phyloP scores from a whole-genome alignment of 2,113 vertebrate genomes.

The Dermatemys mawii region DNA sequence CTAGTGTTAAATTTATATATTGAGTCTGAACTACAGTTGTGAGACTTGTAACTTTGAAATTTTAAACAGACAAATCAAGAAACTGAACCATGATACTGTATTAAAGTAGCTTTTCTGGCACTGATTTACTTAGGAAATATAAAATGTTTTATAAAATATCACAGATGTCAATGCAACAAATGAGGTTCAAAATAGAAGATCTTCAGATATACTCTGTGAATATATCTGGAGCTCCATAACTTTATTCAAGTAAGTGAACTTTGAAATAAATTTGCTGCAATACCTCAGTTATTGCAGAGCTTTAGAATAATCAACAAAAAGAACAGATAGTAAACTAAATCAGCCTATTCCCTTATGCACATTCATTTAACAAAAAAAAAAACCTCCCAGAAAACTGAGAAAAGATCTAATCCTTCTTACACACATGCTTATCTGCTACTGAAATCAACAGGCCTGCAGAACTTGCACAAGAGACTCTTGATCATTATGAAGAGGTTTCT shows the following conservation, averaged over 20 bases:
- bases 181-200: neutral
- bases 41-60: neutral
- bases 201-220: neutral
- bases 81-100: neutral
- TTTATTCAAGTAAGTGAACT: neutral
- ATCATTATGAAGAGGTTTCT: neutral
- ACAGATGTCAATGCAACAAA: neutral
- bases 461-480: accelerated
- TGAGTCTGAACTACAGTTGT: neutral
- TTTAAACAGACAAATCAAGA: neutral
- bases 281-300: accelerated
- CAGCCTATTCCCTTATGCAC: neutral
- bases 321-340: neutral
- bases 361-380: neutral
- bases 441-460: neutral
- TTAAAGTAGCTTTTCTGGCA: neutral
- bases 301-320: neutral
- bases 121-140: neutral
- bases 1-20: accelerated
- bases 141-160: neutral
- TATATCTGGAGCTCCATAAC: neutral
- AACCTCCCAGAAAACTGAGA: accelerated
- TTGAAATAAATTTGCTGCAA: neutral
- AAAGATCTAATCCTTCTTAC: neutral
- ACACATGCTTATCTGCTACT: accelerated